Percentiles rank a stretch among this genome's conserved stretches.
phyloP scores from a whole-genome alignment of 2,888 invertebrate genomes.

The Agrochola circellaris region DNA sequence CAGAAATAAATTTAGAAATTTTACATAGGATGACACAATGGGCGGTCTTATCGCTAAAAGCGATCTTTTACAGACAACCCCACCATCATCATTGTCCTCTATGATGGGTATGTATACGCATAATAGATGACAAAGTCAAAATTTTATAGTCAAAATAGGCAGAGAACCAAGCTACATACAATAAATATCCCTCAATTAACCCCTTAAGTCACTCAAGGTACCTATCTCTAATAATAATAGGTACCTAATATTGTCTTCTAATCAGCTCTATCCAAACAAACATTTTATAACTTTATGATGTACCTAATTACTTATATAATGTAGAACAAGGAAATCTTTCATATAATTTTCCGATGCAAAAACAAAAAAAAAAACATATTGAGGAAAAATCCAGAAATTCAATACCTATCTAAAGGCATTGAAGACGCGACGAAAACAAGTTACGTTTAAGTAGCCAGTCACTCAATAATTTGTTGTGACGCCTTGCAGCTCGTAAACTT shows the following conservation, averaged over 20 bases:
- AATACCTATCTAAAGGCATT: background rate
- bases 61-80: too few species aligned
- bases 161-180: background rate
- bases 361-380: background rate
- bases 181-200: background rate
- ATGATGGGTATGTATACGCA: background rate
- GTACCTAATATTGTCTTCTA: background rate
- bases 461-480: constrained; percentile 45
- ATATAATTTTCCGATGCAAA: background rate
- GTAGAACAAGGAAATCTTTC: too few species aligned
- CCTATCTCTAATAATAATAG: background rate
- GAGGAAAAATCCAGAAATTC: background rate
- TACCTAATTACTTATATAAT: background rate
- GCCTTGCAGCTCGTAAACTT: constrained; percentile 34
- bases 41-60: too few species aligned
- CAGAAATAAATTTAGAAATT: too few species aligned
- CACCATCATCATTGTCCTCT: too few species aligned
- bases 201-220: background rate
- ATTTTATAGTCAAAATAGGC: background rate
- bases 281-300: background rate
- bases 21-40: too few species aligned
- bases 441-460: constrained; percentile 33
- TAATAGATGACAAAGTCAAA: background rate
- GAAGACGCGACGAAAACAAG: constrained; percentile 38
- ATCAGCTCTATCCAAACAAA: background rate